Base-by-base conservation (phyloP, 2,113 vertebrate genomes). In the Anarhynchus alexandrinus region DNA sequence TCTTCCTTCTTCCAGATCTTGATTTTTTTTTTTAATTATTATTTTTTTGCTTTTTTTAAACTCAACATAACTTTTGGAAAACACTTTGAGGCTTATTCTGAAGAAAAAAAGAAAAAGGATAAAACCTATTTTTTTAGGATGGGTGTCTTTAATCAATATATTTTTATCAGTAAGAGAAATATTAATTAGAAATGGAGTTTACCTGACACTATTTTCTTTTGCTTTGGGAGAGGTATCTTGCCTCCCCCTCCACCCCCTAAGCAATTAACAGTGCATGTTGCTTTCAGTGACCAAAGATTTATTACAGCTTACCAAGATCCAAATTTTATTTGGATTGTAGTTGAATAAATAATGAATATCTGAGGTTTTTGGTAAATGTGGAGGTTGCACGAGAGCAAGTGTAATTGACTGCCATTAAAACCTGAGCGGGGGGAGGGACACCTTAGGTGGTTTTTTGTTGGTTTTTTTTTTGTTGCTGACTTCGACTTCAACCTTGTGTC, bases 241-340 rank as follows among this genome's bases (percentile, higher is more conserved):
- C 29, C 4, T 7, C 11, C 9, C 30, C 4, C 11, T 3, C 7
- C 18, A 19, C 11, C 16, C 4, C 3, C 1, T 1, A 34, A 64
- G 23, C 23, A 51, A 32, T 67, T 57, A 30, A 34, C 52, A 85
- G 10, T 42, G 7, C 5, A 10, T 51, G 19, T 49, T 62, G 42
- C 8, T 73, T 55, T 73, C 36, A 38, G 58, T 76, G n/a, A 58
- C 52, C 14, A n/a, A 38, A 58, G 5, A 71, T 85, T 62, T 82
- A 47, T 73, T 86, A 9, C 4, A 43, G 4, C 6, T 76, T 47
- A 27, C 32, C 14, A 43, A 51, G 29, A 29, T 64, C 20, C 23
- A 82, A 70, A 70, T 84, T 70, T 26, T 93, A 2, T 40, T 83
- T 91, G 52, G 15, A 42, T 43, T 73, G 30, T 32, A 52, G 19